Evolutionary conservation across 1,140 invertebrate genomes (phyloP), one percentile per base, ranked within the genome.

Genomic region (Bacillus rossius): DNA sequence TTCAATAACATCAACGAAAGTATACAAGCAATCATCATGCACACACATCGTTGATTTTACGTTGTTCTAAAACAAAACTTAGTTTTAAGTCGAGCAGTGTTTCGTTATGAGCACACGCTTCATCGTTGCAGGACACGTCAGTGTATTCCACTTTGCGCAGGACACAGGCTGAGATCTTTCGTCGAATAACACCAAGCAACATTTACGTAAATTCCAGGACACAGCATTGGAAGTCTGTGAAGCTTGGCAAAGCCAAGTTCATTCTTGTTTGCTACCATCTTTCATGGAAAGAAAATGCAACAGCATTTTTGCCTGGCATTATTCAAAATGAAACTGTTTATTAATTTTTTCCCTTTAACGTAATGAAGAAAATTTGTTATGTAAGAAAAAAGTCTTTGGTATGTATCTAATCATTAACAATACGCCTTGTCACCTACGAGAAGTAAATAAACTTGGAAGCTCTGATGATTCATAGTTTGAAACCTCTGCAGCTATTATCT

Each of bases 381-480:
- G 29, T 57, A 4, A 38, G 49, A 57, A 34, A n/a, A 49, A 49
- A 29, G 55, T 57, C 55, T 57, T 57, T 57, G 55, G 55, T 57
- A 57, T 57, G 41, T 57, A 34, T 23, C 20, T 16, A 47, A 37
- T 45, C 5, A 45, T 45, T 20, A 34, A 34, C 29, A 34, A 34
- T 57, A 20, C 25, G 16, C 7, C 34, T n/a, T 25, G 52, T 40
- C 8, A 43, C 34, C 52, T 54, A 54, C 37, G 34, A 45, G 29
- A 25, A 50, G 29, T 17, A 22, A 22, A 34, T 8, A 54, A 47
- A 57, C 47, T 47, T 57, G 55, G 55, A 57, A 57, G 55, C 55
- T 57, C 55, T 49, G 45, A 8, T 57, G 55, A 57, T 57, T 57
- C 29, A 34, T 34, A 34, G 29, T 34, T 34, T 34, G 29, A 34